These are phyloP conservation scores for Trachythela sp. DNA, from an alignment of 64 coral and sea anemone species.

Conservation along the genomic window DNA sequence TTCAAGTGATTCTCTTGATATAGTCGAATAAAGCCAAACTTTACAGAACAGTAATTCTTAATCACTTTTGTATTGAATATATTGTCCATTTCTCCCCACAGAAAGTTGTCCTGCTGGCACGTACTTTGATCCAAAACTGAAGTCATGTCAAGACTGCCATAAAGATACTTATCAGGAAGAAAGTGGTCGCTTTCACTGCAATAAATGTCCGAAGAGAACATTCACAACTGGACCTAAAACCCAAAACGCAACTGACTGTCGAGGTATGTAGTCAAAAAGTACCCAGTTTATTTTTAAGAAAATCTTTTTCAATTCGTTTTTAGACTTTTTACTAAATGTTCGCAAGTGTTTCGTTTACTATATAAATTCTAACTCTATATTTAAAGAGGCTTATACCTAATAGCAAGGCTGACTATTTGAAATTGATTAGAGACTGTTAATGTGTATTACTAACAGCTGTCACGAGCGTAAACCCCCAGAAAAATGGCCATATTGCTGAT, in stretches of 20 bases:
- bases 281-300: not conserved
- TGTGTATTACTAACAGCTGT: too few relatives aligned
- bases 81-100: conserved; percentile 11
- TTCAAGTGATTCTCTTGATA: too few relatives aligned
- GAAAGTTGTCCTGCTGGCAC: conserved; percentile 78
- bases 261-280: conserved; percentile 37
- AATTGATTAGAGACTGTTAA: too few relatives aligned
- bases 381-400: too few relatives aligned
- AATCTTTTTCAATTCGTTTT: not conserved
- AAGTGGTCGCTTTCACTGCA: conserved; percentile 48
- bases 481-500: too few relatives aligned
- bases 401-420: too few relatives aligned
- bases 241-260: conserved; percentile 47
- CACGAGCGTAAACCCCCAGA: too few relatives aligned
- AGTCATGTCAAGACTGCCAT: conserved; percentile 23
- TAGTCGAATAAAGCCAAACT: too few relatives aligned
- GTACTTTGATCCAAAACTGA: conserved; percentile 40
- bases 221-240: conserved; percentile 32
- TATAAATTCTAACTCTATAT: too few relatives aligned
- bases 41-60: too few relatives aligned
- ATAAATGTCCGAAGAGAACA: conserved; percentile 52
- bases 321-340: conserved; percentile 18
- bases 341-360: not conserved
- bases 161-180: conserved; percentile 57
- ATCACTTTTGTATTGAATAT: too few relatives aligned